Percentiles rank a stretch among this genome's conserved stretches.
phyloP scores from a whole-genome alignment of 2,797 vertebrate species.

The Neostethus bicornis region DNA sequence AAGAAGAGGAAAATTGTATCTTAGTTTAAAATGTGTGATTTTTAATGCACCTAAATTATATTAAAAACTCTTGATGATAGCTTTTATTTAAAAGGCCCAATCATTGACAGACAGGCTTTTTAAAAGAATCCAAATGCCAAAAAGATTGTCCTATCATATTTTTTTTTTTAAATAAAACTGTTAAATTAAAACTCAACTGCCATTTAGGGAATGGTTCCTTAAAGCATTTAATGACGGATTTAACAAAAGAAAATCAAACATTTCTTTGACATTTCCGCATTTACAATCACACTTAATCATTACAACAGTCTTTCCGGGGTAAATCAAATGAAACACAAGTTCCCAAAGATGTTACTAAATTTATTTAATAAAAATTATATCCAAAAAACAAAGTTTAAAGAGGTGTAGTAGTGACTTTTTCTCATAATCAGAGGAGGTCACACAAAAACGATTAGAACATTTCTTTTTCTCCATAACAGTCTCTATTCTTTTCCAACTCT shows the following conservation, averaged over 20 bases:
- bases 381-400: slow-evolving; percentile 9
- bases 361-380: slow-evolving; percentile 34
- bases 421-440: slow-evolving; percentile 19
- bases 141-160: too few relatives aligned
- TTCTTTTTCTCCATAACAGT: slow-evolving; percentile 11
- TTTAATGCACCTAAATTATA: too few relatives aligned
- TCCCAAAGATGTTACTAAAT: slow-evolving; percentile 28
- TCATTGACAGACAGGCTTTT: neutral
- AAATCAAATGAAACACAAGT: slow-evolving; percentile 15
- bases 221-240: slow-evolving; percentile 67
- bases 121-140: neutral
- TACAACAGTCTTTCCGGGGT: slow-evolving; percentile 29
- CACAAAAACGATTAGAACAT: slow-evolving; percentile 12
- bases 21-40: neutral
- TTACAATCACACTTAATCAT: slow-evolving; percentile 22
- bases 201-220: slow-evolving; percentile 14
- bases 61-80: too few relatives aligned
- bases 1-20: too few relatives aligned
- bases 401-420: slow-evolving; percentile 11
- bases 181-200: neutral
- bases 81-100: neutral
- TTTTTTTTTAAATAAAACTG: too few relatives aligned
- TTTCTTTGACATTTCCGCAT: slow-evolving; percentile 32
- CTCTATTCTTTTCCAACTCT: slow-evolving; percentile 11
- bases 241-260: slow-evolving; percentile 67